These are phyloP conservation scores for Zaprionus gabonicus DNA, from an alignment of 1,140 invertebrate species.

Conservation along the genomic window DNA sequence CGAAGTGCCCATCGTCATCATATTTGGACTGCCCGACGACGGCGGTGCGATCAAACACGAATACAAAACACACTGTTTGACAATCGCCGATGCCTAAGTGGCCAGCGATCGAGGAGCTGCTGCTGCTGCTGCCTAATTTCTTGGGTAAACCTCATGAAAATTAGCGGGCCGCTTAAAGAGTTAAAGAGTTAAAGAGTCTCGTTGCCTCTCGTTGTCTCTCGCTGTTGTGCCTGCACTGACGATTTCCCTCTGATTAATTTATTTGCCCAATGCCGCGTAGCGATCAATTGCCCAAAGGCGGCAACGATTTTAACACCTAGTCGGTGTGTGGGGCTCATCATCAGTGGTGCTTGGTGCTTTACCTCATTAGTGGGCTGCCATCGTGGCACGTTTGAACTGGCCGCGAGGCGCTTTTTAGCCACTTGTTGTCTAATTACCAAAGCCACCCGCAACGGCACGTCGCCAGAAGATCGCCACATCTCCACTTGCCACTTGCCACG, in stretches of 20 bases:
- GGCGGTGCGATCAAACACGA: slow-evolving; percentile 66
- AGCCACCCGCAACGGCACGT: slow-evolving; percentile 76
- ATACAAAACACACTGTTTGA: slow-evolving; percentile 57
- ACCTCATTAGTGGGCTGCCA: slow-evolving; percentile 58
- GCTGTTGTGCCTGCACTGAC: slow-evolving; percentile 10
- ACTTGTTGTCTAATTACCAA: slow-evolving; percentile 80
- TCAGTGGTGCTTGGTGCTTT: slow-evolving; percentile 42
- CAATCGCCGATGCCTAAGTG: slow-evolving; percentile 36
- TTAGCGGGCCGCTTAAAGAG: slow-evolving; percentile 68
- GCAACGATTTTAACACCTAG: slow-evolving; percentile 76
- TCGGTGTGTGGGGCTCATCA: slow-evolving; percentile 51
- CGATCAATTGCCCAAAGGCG: slow-evolving; percentile 62
- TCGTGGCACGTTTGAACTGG: slow-evolving; percentile 55
- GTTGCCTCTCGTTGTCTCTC: not conserved
- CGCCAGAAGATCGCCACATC: not conserved
- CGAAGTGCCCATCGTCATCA: slow-evolving; percentile 58
- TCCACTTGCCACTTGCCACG: not conserved
- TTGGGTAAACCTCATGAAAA: slow-evolving; percentile 73
- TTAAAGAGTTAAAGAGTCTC: slow-evolving; percentile 8
- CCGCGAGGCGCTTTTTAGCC: slow-evolving; percentile 54
- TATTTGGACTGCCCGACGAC: slow-evolving; percentile 19
- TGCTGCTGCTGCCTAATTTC: slow-evolving; percentile 67
- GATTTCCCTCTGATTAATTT: slow-evolving; percentile 79
- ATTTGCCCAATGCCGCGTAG: slow-evolving; percentile 59
- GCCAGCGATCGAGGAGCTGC: slow-evolving; percentile 15